Base-by-base conservation (phyloP, 2,888 invertebrate genomes). In the Unio delphinus region DNA sequence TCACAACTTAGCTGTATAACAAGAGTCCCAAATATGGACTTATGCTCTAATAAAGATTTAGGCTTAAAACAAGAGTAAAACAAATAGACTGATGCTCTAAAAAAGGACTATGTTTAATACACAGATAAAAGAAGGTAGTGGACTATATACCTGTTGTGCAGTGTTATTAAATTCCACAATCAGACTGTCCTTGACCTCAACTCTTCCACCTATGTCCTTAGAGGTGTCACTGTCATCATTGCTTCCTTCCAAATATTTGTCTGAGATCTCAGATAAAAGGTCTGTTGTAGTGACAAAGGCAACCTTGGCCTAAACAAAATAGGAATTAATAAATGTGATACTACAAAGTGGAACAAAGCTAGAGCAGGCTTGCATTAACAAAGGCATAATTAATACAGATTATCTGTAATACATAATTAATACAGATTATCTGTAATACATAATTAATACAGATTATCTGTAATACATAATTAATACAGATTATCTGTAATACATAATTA, bases 91-190 rank as follows among this genome's bases (percentile, higher is more conserved):
- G 55, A n/a, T 55, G 15, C n/a, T 11, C 45, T 26, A 54, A 34
- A 20, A 58, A 45, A 34, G 54, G 57, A 7, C 17, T 55, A 23
- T 3, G 34, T 23, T 64, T 34, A 23, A 23, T 23, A 15, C n/a
- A 64, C 20, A 45, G 15, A 45, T 11, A 15, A 15, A 45, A 45
- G 45, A 45, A 45, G 45, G 4, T n/a, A 54, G 56, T 15, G 11
- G 15, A 30, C 56, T 28, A 20, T 18, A n/a, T 61, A 88, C 89
- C 87, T 89, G 89, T 58, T 63, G 58, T 8, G 84, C 78, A 58
- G 74, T 75, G 73, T 88, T 88, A 73, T 83, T 86, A 76, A 88
- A 89, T 65, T 86, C 80, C 20, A 88, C 76, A 4, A 79, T 58
- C 20, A 89, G 80, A 54, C 86, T 70, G 55, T 83, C 84, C 8